A percentile compares a stretch with the other conserved stretches of the same genome.
These are phyloP conservation scores for Riptortus pedestris DNA, from an alignment of 1,140 invertebrate genomes.

Conservation along the genomic window DNA sequence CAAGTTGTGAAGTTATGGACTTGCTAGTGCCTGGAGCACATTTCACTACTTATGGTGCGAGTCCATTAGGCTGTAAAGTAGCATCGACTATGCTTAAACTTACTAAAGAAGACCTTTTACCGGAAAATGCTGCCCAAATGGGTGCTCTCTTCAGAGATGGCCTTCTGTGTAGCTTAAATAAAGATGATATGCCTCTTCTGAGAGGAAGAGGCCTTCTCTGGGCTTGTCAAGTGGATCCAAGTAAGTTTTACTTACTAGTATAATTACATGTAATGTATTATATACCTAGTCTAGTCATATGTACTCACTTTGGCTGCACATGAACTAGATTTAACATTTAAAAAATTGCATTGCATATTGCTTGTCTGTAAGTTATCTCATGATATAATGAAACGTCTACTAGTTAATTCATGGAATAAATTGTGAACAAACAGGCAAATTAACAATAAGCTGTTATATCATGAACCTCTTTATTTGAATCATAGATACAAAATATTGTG, in stretches of 20 bases:
- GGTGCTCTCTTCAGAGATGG: constrained; percentile 69
- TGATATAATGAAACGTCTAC: no score
- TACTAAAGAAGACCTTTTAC: constrained; percentile 78
- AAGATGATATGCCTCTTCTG: constrained; percentile 62
- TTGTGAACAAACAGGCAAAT: no score
- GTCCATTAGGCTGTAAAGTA: constrained; percentile 84
- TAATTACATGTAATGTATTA: no score
- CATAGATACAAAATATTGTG: no score
- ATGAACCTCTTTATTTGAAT: no score
- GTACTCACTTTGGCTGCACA: no score
- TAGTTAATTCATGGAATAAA: no score
- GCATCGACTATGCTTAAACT: constrained; percentile 64
- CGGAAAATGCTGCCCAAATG: constrained; percentile 74
- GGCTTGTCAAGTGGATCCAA: constrained; percentile 42
- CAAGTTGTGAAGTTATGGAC: constrained; percentile 77
- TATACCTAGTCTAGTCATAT: no score
- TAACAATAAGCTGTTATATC: no score
- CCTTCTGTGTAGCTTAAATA: constrained; percentile 55
- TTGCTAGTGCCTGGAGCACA: constrained; percentile 89
- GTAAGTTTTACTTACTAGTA: constrained; percentile 10
- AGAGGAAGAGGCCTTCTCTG: constrained; percentile 89
- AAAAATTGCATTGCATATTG: no score
- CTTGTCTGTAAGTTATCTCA: no score
- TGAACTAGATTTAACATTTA: no score
- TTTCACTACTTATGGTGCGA: constrained; percentile 96